phyloP scores from a whole-genome alignment of 2,888 invertebrate genomes.

The Iphiclides podalirius region DNA sequence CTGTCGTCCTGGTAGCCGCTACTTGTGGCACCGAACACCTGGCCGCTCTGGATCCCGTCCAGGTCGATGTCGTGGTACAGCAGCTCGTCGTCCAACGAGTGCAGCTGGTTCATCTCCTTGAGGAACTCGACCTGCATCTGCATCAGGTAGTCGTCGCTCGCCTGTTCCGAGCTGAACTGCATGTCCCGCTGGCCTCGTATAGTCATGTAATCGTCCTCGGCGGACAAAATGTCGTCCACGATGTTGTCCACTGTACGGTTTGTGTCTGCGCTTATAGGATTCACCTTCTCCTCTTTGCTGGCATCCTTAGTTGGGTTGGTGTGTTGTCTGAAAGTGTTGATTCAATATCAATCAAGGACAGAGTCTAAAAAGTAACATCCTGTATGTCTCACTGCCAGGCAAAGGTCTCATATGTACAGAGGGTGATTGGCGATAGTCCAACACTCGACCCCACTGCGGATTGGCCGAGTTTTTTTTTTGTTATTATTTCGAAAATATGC shows the following conservation, averaged over 20 bases:
- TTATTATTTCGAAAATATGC: no score
- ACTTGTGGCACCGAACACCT: constrained; percentile 58
- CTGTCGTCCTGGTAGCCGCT: constrained; percentile 55
- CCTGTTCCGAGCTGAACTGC: constrained; percentile 32
- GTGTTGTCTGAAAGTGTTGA: constrained; percentile 44
- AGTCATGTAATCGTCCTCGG: constrained; percentile 67
- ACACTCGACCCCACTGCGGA: no score
- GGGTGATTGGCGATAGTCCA: no score
- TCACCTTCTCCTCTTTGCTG: constrained; percentile 39
- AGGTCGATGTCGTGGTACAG: constrained; percentile 67
- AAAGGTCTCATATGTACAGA: no score
- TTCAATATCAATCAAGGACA: no score
- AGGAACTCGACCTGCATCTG: constrained; percentile 69
- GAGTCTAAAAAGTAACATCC: no score
- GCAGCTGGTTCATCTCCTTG: constrained; percentile 68
- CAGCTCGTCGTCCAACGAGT: constrained; percentile 64
- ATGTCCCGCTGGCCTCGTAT: constrained; percentile 54
- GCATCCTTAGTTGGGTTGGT: constrained; percentile 36
- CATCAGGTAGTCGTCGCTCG: constrained; percentile 52
- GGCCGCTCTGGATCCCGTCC: constrained; percentile 61
- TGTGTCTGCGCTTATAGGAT: constrained; percentile 34
- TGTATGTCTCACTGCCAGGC: no score
- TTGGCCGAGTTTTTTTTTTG: no score
- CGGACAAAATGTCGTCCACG: constrained; percentile 68
- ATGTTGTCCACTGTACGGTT: constrained; percentile 63